Percentiles rank a stretch among this genome's conserved stretches.
phyloP scores from a whole-genome alignment of 2,797 vertebrate species.

The Rhincodon typus region DNA sequence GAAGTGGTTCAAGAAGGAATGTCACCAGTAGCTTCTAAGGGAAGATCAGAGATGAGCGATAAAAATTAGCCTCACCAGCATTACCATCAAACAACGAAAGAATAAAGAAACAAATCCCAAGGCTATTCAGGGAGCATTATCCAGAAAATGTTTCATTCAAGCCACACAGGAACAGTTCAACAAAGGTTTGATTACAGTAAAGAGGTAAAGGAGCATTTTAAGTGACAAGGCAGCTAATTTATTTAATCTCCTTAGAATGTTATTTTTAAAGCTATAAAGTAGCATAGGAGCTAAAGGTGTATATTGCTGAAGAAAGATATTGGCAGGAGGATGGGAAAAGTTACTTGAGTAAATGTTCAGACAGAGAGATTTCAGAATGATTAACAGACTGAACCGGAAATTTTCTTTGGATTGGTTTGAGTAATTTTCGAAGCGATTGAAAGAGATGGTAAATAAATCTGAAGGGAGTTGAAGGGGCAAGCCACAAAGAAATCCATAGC shows the following conservation, averaged over 20 bases:
- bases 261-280: background rate
- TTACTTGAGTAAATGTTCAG: background rate
- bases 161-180: background rate
- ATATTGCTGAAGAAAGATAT: background rate
- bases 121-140: background rate
- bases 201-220: background rate
- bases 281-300: background rate
- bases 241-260: background rate
- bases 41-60: background rate
- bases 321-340: background rate
- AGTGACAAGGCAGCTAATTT: background rate
- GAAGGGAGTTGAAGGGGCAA: background rate
- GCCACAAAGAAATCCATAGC: background rate
- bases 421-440: background rate
- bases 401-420: background rate
- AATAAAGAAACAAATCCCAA: background rate
- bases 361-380: background rate
- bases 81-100: background rate
- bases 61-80: background rate
- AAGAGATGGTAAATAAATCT: background rate
- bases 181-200: background rate
- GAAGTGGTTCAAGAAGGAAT: background rate
- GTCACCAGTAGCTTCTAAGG: background rate
- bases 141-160: background rate
- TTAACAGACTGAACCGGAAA: background rate